Evolutionary conservation across 1,140 invertebrate genomes (phyloP), one percentile per base, ranked within the genome.

Genomic region (Pachypeltis micranthus): DNA sequence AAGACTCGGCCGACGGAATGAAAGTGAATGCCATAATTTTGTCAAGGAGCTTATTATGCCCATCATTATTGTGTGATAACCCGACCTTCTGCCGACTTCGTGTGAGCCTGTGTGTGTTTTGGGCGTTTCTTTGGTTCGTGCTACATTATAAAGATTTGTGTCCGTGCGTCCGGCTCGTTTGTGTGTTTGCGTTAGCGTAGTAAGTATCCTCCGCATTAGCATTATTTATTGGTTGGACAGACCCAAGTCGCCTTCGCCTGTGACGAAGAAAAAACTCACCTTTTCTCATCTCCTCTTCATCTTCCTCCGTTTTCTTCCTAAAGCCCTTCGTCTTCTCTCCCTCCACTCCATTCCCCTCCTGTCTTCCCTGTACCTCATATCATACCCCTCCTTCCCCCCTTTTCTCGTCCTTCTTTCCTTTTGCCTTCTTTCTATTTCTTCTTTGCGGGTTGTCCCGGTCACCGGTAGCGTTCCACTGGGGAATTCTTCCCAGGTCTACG

Each of bases 141-240:
- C n/a, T n/a, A n/a, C n/a, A n/a, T n/a, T n/a, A n/a, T n/a, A n/a
- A n/a, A n/a, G n/a, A n/a, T n/a, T n/a, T n/a, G 34, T 7, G 34
- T 39, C 34, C 34, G 34, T n/a, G 34, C 21, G 47, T 51, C n/a
- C n/a, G n/a, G 47, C 23, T 51, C 19, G 7, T 7, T 51, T 14
- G 7, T 59, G 57, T 59, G 57, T 59, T 59, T 29, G 57, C 29
- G 57, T 59, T 59, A 59, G 57, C 24, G 28, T 27, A 31, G 57
- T 27, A 28, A 59, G 26, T 59, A 31, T 59, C 57, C 57, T 16
- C 26, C 26, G 57, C 57, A 59, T 59, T 59, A 59, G 57, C 57
- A 59, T 59, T 59, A 59, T 59, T 59, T 59, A 59, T 59, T 59
- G 57, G 27, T 59, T n/a, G n/a, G 57, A 25, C 57, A 29, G 57